Base-by-base conservation (phyloP, 2,797 vertebrate species). In the Onychomys arenicola region DNA sequence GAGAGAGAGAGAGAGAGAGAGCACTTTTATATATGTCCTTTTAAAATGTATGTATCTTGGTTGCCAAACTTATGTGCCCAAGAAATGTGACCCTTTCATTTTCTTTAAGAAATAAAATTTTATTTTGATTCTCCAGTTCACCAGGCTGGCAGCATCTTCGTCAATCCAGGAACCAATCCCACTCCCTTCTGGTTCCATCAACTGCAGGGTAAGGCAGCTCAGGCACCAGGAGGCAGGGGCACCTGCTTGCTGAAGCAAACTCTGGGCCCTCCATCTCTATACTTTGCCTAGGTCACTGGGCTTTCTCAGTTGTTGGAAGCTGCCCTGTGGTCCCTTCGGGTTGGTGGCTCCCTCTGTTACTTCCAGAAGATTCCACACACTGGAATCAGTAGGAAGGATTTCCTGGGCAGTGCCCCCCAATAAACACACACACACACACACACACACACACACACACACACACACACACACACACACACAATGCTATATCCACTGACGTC, bases 371-470 rank as follows among this genome's bases (percentile, higher is more conserved):
- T n/a, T 63, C 89, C 40, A 8, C 5, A 21, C 10, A 29, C 93
- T 43, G 34, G 81, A 57, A 32, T 17, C 82, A 61, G 43, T 32
- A 55, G 25, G 9, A 95, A 92, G 21, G 63, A 67, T 16, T 17
- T 65, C 19, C 34, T 9, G 34, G 57, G 69, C 73, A 67, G 16
- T 52, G 1, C 52, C 52, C 55, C 34, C 34, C 7, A 5, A 16
- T 2, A 55, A 0, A 1, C 25, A 27, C 9, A 13, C 11, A n/a
- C n/a, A 55, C 0, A 1, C 25, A 27, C 9, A 13, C 11, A n/a
- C n/a, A n/a, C n/a, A n/a, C n/a, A n/a, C n/a, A n/a, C n/a, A n/a
- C n/a, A n/a, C n/a, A n/a, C n/a, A n/a, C n/a, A n/a, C n/a, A n/a
- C n/a, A n/a, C n/a, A n/a, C n/a, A n/a, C n/a, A n/a, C n/a, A n/a